Conservation (phyloP, 2,888 invertebrate genomes). For the Leistus spinibarbis region DNA sequence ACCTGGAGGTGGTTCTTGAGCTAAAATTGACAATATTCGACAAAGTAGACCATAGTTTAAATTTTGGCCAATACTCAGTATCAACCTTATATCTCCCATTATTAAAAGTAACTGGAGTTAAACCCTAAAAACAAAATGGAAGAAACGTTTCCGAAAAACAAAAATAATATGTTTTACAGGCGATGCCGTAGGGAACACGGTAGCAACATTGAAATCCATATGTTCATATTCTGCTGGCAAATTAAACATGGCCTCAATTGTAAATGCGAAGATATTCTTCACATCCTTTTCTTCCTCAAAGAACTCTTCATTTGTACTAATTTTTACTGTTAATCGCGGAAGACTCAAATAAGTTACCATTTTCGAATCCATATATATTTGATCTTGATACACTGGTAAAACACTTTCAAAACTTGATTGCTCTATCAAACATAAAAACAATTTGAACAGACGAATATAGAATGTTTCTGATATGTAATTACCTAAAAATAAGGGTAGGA, state of each 20-base stretch:
- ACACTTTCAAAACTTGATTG: conserved; percentile 11
- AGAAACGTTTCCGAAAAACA: not conserved
- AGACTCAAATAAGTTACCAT: conserved; percentile 48
- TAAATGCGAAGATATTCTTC: conserved; percentile 48
- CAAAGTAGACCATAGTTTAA: conserved; percentile 48
- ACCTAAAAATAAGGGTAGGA: conserved; percentile 46
- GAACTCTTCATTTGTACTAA: conserved; percentile 44
- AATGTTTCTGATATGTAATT: conserved; percentile 14
- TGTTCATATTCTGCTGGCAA: conserved; percentile 46
- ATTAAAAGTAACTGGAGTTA: conserved; percentile 41
- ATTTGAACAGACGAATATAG: too few relatives aligned
- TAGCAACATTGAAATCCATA: conserved; percentile 50
- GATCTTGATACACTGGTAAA: conserved; percentile 46
- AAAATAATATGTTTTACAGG: conserved; percentile 39
- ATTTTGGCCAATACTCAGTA: not conserved
- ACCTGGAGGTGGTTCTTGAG: conserved; percentile 47
- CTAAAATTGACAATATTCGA: conserved; percentile 44
- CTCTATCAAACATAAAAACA: conserved; percentile 9
- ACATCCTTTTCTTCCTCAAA: conserved; percentile 34
- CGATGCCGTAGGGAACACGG: conserved; percentile 45
- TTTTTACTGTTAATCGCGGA: conserved; percentile 48
- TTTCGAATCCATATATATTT: conserved; percentile 32
- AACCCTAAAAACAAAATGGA: conserved; percentile 16
- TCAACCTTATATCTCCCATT: conserved; percentile 44
- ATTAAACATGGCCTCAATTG: conserved; percentile 54